phyloP scores from a whole-genome alignment of 2,113 vertebrate genomes.

The Muntiacus reevesi region DNA sequence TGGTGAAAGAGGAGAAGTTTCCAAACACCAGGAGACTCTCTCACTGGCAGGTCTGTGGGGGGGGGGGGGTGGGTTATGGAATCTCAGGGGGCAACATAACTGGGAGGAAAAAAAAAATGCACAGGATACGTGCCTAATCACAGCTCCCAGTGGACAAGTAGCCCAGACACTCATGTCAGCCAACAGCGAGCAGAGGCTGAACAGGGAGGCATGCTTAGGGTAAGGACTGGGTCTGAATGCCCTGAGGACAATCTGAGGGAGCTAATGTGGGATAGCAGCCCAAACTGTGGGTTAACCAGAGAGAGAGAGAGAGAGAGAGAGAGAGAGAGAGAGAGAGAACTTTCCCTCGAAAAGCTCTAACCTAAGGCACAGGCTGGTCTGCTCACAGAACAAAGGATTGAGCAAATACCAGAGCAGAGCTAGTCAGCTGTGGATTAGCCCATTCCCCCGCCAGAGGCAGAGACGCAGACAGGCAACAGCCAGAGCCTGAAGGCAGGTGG shows the following conservation, averaged over 20 bases:
- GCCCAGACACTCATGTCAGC: accelerated
- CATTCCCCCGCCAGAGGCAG: neutral
- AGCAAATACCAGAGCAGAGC: neutral
- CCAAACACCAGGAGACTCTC: neutral
- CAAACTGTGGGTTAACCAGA: neutral
- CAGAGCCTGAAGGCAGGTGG: neutral
- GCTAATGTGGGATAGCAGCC: neutral
- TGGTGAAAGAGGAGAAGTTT: neutral
- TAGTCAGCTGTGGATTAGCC: neutral
- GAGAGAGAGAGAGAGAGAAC: neutral
- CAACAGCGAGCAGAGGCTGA: neutral
- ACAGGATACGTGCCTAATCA: neutral
- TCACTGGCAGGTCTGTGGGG: neutral
- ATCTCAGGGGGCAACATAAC: neutral
- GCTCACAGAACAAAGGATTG: neutral
- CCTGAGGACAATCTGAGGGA: neutral
- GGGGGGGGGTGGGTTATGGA: neutral
- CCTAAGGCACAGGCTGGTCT: neutral
- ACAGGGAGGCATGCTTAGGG: neutral
- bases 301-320: accelerated
- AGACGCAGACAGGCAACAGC: neutral
- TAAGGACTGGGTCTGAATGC: neutral
- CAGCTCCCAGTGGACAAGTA: neutral
- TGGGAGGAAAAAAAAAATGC: neutral
- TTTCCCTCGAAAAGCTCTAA: neutral